Evolutionary conservation across 2,113 vertebrate genomes (phyloP).

Genomic region (Bubo bubo): DNA sequence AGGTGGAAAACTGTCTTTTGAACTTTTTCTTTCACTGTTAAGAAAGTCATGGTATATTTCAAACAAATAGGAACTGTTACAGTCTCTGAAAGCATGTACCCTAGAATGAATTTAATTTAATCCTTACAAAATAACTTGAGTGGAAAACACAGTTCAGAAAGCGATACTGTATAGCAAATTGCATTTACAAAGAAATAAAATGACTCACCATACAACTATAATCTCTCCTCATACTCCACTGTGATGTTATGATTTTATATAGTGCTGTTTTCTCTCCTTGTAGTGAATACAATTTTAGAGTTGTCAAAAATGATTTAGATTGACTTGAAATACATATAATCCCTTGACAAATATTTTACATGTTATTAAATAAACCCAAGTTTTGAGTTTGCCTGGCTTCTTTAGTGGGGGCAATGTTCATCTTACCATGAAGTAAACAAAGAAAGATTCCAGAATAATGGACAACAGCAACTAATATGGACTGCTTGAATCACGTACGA

Average conservation of each 20-base stretch:
- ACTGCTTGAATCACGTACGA: not conserved
- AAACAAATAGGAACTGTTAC: constrained; percentile 54
- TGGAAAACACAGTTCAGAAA: constrained; percentile 69
- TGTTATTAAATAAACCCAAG: not conserved
- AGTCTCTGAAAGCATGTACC: constrained; percentile 44
- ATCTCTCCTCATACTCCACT: constrained; percentile 21
- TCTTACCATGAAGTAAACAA: not conserved
- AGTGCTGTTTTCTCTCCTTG: constrained; percentile 26
- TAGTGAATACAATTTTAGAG: constrained; percentile 47
- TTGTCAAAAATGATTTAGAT: constrained; percentile 60
- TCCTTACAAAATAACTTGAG: constrained; percentile 71
- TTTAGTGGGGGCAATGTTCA: not conserved
- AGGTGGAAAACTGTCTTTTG: constrained; percentile 71
- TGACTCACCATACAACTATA: not conserved
- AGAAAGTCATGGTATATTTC: constrained; percentile 44
- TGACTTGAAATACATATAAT: constrained; percentile 41
- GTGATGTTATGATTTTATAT: constrained; percentile 52
- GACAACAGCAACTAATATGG: not conserved
- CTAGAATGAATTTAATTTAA: constrained; percentile 74
- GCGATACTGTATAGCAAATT: constrained; percentile 45
- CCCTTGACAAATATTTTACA: constrained; percentile 8
- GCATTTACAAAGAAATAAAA: constrained; percentile 70
- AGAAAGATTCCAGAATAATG: not conserved
- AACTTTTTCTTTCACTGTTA: constrained; percentile 59
- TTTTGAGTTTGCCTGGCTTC: not conserved